These are phyloP conservation scores for Heliconius aoede DNA, from an alignment of 2,888 invertebrate species.

Conservation along the genomic window DNA sequence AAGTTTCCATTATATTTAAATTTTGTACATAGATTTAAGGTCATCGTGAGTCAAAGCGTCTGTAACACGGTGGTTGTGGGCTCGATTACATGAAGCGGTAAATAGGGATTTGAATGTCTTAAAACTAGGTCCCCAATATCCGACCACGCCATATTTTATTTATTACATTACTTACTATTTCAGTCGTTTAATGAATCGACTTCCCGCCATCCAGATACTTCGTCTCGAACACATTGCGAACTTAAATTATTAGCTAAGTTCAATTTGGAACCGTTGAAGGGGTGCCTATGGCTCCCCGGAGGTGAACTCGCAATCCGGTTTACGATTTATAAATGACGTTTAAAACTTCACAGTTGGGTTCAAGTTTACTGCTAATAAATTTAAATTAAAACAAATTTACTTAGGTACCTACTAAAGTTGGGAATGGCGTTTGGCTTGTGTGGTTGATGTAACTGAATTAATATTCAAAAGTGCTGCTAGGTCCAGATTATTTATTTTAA, in stretches of 20 bases:
- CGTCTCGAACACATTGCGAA: constrained; percentile 54
- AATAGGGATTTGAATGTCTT: no score
- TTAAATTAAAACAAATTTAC: constrained; percentile 12
- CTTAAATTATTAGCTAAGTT: constrained; percentile 54
- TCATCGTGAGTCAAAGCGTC: no score
- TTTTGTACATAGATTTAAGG: no score
- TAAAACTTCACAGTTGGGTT: constrained; percentile 47
- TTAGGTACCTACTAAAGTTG: not conserved
- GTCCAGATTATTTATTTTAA: not conserved
- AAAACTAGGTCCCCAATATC: no score
- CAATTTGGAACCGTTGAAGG: constrained; percentile 50
- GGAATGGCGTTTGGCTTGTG: not conserved
- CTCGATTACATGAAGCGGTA: not conserved
- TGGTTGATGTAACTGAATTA: not conserved
- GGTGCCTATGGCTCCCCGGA: constrained; percentile 52
- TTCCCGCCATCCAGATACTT: constrained; percentile 47
- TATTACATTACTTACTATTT: constrained; percentile 48
- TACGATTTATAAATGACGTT: constrained; percentile 51
- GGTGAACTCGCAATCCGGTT: constrained; percentile 49
- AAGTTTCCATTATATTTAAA: no score
- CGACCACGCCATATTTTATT: constrained; percentile 50
- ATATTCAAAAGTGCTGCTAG: not conserved
- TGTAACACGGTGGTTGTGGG: no score
- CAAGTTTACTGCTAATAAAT: constrained; percentile 44
- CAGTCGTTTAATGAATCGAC: constrained; percentile 48